Percentiles rank a stretch among this genome's conserved stretches.
Evolutionary conservation across 2,113 vertebrate species (phyloP).

Genomic region (Percina caprodes): DNA sequence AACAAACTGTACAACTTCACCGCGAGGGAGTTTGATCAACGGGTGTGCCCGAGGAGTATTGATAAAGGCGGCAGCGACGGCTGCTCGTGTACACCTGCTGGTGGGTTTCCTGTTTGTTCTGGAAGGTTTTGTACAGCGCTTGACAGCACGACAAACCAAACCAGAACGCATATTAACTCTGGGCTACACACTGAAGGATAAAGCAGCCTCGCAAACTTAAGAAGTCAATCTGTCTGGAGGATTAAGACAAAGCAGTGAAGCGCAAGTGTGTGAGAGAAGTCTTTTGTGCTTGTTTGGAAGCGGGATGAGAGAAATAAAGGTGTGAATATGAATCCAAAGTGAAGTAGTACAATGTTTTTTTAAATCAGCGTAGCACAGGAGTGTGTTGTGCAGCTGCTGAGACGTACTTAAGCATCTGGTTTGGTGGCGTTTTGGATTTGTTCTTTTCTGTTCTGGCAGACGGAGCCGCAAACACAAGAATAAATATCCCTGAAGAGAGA

Average conservation of each 20-base stretch:
- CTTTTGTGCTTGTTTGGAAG: neutral
- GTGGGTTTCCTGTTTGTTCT: conserved; percentile 28
- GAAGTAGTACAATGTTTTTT: conserved; percentile 1
- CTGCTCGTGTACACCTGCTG: conserved; percentile 17
- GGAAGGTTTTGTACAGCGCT: neutral
- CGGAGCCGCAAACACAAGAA: conserved; percentile 36
- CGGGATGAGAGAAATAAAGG: neutral
- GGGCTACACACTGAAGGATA: conserved; percentile 7
- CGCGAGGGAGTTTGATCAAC: neutral
- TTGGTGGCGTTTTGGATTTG: conserved; percentile 44
- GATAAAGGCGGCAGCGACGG: neutral
- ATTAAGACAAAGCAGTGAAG: conserved; percentile 11
- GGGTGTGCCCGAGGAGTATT: neutral
- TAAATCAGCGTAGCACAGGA: conserved; percentile 2
- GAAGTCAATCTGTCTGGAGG: conserved; percentile 43
- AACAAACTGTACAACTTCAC: neutral
- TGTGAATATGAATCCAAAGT: conserved; percentile 15
- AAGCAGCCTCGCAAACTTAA: neutral
- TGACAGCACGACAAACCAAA: conserved; percentile 34
- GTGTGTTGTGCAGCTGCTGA: conserved; percentile 26
- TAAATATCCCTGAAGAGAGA: conserved; percentile 46
- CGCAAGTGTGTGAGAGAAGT: neutral
- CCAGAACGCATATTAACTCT: conserved; percentile 39
- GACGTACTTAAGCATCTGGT: conserved; percentile 12
- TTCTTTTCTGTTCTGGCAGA: conserved; percentile 33